Evolutionary conservation across 30 jellyfish, hydroid and myxozoan species (phyloP).

Genomic region (Turritopsis dohrnii): DNA sequence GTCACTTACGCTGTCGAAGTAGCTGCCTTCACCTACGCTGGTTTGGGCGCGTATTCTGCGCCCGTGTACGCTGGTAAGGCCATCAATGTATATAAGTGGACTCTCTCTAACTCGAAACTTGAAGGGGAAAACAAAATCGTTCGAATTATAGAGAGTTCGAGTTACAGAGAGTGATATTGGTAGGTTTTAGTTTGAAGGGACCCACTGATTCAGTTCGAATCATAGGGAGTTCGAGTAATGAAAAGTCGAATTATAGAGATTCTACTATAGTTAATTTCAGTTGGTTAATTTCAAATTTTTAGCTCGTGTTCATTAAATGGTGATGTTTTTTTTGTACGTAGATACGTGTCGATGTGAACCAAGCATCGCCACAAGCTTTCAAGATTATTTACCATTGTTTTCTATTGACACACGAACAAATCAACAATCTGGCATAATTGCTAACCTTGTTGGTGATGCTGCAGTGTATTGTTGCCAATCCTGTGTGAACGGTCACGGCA

Average conservation of each 20-base stretch:
- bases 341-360: slow-evolving; percentile 20
- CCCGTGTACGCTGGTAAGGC: slow-evolving; percentile 40
- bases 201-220: too few relatives aligned
- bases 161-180: too few relatives aligned
- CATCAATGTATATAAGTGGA: not conserved
- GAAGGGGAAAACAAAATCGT: too few relatives aligned
- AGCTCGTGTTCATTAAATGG: not conserved
- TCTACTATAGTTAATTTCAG: not conserved
- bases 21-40: slow-evolving; percentile 51
- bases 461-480: not conserved
- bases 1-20: slow-evolving; percentile 36
- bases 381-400: not conserved
- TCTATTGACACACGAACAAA: not conserved
- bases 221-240: too few relatives aligned
- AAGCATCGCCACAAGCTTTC: slow-evolving; percentile 3
- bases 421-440: not conserved
- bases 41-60: slow-evolving; percentile 35
- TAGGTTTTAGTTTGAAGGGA: too few relatives aligned
- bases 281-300: not conserved
- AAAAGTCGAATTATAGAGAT: not conserved
- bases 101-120: not conserved
- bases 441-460: not conserved
- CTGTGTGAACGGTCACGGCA: slow-evolving; percentile 21
- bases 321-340: not conserved
- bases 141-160: too few relatives aligned